These are phyloP conservation scores for Agonopterix heracliana DNA, from an alignment of 2,888 invertebrate genomes.

Conservation along the genomic window DNA sequence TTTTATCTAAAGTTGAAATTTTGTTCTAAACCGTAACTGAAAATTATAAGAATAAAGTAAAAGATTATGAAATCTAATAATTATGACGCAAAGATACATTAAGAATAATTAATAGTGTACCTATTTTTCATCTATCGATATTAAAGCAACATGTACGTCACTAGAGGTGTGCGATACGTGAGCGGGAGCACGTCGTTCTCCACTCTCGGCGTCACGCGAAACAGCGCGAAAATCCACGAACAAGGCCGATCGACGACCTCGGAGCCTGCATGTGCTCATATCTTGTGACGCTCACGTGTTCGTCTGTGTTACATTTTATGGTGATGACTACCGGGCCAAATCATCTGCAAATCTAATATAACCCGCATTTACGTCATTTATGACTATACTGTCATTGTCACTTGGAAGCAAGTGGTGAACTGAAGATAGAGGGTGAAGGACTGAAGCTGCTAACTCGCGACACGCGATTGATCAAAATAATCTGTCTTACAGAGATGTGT, in stretches of 20 bases:
- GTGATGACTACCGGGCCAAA: background rate
- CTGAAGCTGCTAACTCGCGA: background rate
- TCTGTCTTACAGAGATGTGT: conserved; percentile 5
- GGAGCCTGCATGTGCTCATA: conserved; percentile 8
- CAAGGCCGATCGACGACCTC: conserved; percentile 68
- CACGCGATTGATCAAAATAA: conserved; percentile 6
- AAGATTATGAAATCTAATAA: too few species aligned
- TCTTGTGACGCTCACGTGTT: conserved; percentile 8
- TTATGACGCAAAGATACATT: too few species aligned
- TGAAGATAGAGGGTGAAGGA: background rate
- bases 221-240: conserved; percentile 53
- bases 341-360: background rate
- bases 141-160: conserved; percentile 37
- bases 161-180: conserved; percentile 50
- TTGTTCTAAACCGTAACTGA: too few species aligned
- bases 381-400: too few species aligned
- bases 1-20: too few species aligned
- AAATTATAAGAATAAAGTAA: too few species aligned
- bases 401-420: background rate
- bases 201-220: conserved; percentile 31
- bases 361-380: background rate
- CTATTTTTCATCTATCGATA: conserved; percentile 27
- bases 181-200: conserved; percentile 45
- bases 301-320: background rate
- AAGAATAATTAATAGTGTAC: background rate